A percentile compares a stretch with the other conserved stretches of the same genome.
phyloP scores from a whole-genome alignment of 30 jellyfish, hydroid and myxozoan species.

The Mastigias papua region DNA sequence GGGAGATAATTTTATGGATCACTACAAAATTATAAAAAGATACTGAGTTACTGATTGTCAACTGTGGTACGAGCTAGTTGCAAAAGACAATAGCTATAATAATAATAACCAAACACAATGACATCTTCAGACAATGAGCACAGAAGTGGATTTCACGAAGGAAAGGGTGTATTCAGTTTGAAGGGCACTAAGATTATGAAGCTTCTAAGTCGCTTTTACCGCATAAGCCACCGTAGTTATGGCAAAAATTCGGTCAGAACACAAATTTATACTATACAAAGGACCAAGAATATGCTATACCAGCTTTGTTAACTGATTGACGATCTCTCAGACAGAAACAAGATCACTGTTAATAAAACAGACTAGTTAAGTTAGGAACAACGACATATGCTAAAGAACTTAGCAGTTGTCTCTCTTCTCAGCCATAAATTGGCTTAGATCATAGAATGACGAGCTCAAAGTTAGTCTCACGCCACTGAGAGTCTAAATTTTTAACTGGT shows the following conservation, averaged over 20 bases:
- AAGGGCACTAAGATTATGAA: not conserved
- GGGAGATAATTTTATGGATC: no score
- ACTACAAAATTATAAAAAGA: no score
- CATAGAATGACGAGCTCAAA: not conserved
- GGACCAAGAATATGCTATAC: no score
- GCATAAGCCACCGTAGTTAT: not conserved
- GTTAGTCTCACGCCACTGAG: not conserved
- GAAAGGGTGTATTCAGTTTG: slow-evolving; percentile 15
- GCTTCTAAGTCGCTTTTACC: not conserved
- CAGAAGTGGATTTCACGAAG: not conserved
- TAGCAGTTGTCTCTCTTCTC: not conserved
- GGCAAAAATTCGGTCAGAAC: not conserved
- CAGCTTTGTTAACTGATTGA: not conserved
- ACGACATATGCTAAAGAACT: not conserved
- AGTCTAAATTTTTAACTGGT: not conserved
- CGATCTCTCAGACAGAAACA: not conserved
- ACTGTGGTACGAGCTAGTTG: no score
- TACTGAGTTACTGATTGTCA: no score
- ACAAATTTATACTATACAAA: not conserved
- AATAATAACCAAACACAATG: not conserved
- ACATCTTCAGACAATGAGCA: not conserved
- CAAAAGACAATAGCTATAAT: no score
- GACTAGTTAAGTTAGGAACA: not conserved
- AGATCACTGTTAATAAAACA: not conserved
- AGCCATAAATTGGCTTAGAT: not conserved